Conservation (phyloP, 2,797 vertebrate genomes). For the Bradypodion ventrale region DNA sequence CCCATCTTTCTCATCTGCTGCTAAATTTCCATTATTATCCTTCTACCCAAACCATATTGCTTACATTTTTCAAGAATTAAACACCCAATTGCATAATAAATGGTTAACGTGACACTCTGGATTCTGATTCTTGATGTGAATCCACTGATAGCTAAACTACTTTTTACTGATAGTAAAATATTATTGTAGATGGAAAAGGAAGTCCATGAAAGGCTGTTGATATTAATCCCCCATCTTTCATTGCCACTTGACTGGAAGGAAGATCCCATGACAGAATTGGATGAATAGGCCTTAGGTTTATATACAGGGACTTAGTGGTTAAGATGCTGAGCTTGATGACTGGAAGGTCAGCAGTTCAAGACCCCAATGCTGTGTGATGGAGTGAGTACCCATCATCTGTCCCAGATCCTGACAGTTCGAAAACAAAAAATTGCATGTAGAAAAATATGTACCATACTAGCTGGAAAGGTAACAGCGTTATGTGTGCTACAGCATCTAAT, state of each 20-base stretch:
- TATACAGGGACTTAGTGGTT: too few relatives aligned
- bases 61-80: slow-evolving; percentile 39
- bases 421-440: too few relatives aligned
- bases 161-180: slow-evolving; percentile 13
- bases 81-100: slow-evolving; percentile 4
- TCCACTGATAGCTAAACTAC: slow-evolving; percentile 14
- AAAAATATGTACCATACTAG: too few relatives aligned
- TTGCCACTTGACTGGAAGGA: background rate
- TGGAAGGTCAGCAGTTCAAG: too few relatives aligned
- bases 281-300: too few relatives aligned
- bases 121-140: slow-evolving; percentile 33
- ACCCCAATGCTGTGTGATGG: too few relatives aligned
- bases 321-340: too few relatives aligned
- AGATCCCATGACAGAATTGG: too few relatives aligned
- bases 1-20: slow-evolving; percentile 20
- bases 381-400: too few relatives aligned
- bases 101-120: slow-evolving; percentile 11
- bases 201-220: background rate
- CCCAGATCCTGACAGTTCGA: too few relatives aligned
- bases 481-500: too few relatives aligned
- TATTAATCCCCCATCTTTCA: slow-evolving; percentile 2
- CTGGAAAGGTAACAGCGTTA: too few relatives aligned
- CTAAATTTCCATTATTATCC: slow-evolving; percentile 22
- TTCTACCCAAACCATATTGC: slow-evolving; percentile 11
- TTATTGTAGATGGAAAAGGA: rapidly evolving